These are phyloP conservation scores for Dromococcyx pavoninus DNA, from an alignment of 2,797 vertebrate species.

Conservation along the genomic window DNA sequence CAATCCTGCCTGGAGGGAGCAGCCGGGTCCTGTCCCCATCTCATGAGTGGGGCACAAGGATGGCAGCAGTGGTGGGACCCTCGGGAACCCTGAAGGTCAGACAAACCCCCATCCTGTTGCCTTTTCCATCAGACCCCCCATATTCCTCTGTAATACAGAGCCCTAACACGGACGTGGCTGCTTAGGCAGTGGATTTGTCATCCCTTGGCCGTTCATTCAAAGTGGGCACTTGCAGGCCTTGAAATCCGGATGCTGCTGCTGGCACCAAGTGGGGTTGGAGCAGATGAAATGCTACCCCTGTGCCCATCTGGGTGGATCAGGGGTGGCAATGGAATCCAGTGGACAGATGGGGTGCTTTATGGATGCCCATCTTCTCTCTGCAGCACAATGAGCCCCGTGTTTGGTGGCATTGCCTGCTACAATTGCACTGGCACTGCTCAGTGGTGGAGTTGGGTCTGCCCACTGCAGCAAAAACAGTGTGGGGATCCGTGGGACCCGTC, in stretches of 20 bases:
- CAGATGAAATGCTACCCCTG: not conserved
- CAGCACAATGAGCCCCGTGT: fast-evolving
- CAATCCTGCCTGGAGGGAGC: not conserved
- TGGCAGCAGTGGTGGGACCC: not conserved
- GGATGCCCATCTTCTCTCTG: not conserved
- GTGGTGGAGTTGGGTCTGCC: not conserved
- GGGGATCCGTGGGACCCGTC: fast-evolving
- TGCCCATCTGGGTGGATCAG: fast-evolving
- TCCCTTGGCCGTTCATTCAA: not conserved
- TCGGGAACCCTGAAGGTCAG: not conserved
- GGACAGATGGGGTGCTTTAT: too few relatives aligned
- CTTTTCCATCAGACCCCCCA: fast-evolving
- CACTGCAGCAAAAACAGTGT: fast-evolving
- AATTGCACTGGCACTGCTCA: too few relatives aligned
- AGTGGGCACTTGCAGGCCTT: fast-evolving
- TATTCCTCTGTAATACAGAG: fast-evolving
- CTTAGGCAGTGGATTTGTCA: not conserved
- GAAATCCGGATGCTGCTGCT: not conserved
- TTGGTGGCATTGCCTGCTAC: not conserved
- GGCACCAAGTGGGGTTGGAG: not conserved
- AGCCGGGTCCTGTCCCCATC: not conserved
- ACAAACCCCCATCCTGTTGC: fast-evolving
- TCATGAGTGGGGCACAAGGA: not conserved
- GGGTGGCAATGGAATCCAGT: not conserved
- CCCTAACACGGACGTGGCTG: fast-evolving